These are phyloP conservation scores for Hyperopisus bebe DNA, from an alignment of 2,113 vertebrate species.

Conservation along the genomic window DNA sequence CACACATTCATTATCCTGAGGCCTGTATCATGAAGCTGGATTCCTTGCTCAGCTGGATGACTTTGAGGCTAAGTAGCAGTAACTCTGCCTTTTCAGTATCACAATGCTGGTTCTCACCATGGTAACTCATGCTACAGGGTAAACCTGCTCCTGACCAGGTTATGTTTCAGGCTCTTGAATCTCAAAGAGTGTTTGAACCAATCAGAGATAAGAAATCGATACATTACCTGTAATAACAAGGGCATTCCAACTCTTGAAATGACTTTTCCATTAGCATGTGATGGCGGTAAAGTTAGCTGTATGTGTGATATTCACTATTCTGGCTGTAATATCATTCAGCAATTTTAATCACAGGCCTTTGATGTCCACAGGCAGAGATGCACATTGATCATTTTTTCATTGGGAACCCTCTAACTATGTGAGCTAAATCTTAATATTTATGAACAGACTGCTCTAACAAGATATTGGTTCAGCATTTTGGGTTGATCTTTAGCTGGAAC, in stretches of 20 bases:
- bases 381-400: background rate
- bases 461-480: background rate
- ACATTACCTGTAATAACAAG: background rate
- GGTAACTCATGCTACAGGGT: background rate
- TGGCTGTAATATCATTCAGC: background rate
- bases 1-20: background rate
- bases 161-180: background rate
- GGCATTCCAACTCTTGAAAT: background rate
- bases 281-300: background rate
- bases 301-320: background rate
- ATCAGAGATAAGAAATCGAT: background rate
- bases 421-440: background rate
- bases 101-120: background rate
- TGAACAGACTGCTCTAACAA: background rate
- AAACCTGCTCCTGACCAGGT: background rate
- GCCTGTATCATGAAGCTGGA: background rate
- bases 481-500: background rate
- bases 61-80: background rate
- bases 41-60: background rate
- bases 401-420: background rate
- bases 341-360: background rate
- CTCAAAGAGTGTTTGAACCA: background rate
- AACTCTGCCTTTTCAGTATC: background rate
- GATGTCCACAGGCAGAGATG: background rate
- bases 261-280: background rate